phyloP scores from a whole-genome alignment of 2,797 vertebrate genomes.

The Urophycis tenuis region DNA sequence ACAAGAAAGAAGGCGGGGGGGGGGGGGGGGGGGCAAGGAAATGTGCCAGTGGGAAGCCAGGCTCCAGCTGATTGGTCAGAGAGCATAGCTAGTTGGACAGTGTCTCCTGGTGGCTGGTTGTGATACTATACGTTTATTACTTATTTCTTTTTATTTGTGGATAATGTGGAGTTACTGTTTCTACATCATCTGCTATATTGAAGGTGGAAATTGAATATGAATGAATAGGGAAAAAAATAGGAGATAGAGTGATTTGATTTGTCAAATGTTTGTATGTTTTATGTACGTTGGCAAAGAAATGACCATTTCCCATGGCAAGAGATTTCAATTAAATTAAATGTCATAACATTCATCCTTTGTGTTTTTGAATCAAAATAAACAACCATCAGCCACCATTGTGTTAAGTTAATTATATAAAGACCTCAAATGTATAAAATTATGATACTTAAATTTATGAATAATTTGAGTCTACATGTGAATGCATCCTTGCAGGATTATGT shows the following conservation, averaged over 20 bases:
- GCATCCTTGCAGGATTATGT: too few species aligned
- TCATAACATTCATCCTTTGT: neutral
- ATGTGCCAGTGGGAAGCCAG: conserved; percentile 63
- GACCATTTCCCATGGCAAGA: neutral
- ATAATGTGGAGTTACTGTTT: neutral
- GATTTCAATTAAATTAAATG: neutral
- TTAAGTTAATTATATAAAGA: too few species aligned
- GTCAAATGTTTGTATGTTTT: neutral
- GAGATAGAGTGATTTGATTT: neutral
- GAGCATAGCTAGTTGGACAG: conserved; percentile 63
- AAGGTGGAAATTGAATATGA: neutral
- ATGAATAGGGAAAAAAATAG: conserved; percentile 11
- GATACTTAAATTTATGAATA: too few species aligned
- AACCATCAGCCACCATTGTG: too few species aligned
- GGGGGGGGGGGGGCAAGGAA: conserved; percentile 55
- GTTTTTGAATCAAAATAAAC: too few species aligned
- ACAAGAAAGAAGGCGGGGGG: conserved; percentile 60
- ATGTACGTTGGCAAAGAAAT: neutral
- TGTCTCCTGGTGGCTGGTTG: conserved; percentile 54
- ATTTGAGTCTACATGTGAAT: too few species aligned
- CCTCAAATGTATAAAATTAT: too few species aligned
- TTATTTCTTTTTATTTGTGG: neutral
- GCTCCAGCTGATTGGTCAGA: conserved; percentile 58
- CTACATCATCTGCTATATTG: neutral
- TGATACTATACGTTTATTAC: conserved; percentile 44